Conservation (phyloP, 1,140 invertebrate species). For the Elymnias hypermnestra region DNA sequence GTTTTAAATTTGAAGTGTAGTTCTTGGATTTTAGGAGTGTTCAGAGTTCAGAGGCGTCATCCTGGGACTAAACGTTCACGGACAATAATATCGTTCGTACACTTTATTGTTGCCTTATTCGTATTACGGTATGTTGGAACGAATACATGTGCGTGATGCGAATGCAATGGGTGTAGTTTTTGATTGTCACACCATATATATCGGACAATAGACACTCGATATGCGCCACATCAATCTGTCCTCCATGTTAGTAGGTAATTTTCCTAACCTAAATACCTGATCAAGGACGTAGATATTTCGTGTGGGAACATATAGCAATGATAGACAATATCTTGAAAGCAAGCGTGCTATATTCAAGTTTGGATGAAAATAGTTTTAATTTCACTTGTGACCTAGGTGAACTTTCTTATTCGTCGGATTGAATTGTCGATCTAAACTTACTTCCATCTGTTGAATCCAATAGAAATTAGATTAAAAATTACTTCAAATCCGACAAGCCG, state of each 20-base stretch:
- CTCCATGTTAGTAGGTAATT: slow-evolving; percentile 58
- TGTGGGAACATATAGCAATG: slow-evolving; percentile 18
- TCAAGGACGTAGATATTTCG: slow-evolving; percentile 48
- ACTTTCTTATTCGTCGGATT: too few relatives aligned
- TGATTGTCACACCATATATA: slow-evolving; percentile 49
- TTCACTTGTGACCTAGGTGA: too few relatives aligned
- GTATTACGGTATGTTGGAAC: slow-evolving; percentile 70
- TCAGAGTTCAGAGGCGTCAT: slow-evolving; percentile 39
- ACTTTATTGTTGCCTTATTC: slow-evolving; percentile 59
- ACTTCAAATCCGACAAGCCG: too few relatives aligned
- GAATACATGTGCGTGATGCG: slow-evolving; percentile 63
- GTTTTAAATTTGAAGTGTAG: slow-evolving; percentile 19
- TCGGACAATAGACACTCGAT: slow-evolving; percentile 55
- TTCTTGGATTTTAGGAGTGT: slow-evolving; percentile 26
- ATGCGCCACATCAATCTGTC: slow-evolving; percentile 40
- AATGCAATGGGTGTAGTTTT: slow-evolving; percentile 46
- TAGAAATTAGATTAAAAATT: too few relatives aligned
- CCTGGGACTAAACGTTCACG: slow-evolving; percentile 43
- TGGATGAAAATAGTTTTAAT: too few relatives aligned
- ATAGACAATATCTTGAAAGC: too few relatives aligned
- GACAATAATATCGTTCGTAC: slow-evolving; percentile 54
- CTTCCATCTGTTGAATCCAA: too few relatives aligned
- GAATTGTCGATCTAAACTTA: too few relatives aligned
- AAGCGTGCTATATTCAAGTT: too few relatives aligned
- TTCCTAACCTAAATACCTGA: slow-evolving; percentile 62